These are phyloP conservation scores for Laticauda colubrina DNA, from an alignment of 2,113 vertebrate genomes.

Conservation along the genomic window DNA sequence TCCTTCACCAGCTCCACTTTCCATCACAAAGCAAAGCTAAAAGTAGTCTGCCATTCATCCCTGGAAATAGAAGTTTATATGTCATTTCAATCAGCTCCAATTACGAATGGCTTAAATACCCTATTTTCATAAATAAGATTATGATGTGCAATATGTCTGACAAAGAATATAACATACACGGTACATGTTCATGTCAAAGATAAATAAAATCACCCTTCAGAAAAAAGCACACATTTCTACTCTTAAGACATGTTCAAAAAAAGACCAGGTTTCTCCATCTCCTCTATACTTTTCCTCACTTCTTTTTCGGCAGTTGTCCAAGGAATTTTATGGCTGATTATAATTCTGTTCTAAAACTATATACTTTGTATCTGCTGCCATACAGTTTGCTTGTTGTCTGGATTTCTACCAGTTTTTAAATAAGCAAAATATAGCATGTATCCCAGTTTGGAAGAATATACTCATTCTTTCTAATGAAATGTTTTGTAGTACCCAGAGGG, in stretches of 20 bases:
- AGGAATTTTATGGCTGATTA: background rate
- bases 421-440: background rate
- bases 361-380: background rate
- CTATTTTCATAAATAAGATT: background rate
- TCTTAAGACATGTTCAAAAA: background rate
- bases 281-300: background rate
- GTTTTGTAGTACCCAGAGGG: constrained; percentile 75
- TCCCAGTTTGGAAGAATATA: background rate
- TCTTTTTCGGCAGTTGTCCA: background rate
- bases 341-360: background rate
- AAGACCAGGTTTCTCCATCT: background rate
- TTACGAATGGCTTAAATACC: background rate
- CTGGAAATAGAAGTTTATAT: background rate
- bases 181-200: background rate
- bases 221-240: background rate
- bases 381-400: background rate
- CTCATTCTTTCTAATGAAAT: background rate
- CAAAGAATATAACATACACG: background rate
- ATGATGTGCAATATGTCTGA: background rate
- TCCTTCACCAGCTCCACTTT: background rate
- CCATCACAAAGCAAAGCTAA: background rate
- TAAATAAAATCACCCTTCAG: background rate
- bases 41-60: background rate
- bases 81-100: background rate
- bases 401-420: background rate